Evolutionary conservation across 2,797 vertebrate species (phyloP).

Genomic region (Furcifer pardalis): DNA sequence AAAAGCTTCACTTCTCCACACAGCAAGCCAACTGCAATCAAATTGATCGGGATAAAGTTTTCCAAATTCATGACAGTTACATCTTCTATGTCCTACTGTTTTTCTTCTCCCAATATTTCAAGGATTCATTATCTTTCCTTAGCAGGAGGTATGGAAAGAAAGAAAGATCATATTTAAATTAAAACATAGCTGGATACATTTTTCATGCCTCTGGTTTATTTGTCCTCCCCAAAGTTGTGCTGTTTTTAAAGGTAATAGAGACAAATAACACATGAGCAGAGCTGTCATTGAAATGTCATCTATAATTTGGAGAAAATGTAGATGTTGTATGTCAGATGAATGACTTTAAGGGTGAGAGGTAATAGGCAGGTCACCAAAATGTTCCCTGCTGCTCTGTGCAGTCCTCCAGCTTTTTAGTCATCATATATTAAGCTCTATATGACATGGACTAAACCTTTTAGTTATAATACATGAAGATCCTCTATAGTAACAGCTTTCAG

Average conservation of each 20-base stretch:
- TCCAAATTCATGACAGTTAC: too few relatives aligned
- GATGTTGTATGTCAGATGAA: neutral
- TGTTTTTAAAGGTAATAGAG: neutral
- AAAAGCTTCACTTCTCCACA: too few relatives aligned
- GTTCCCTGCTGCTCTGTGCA: too few relatives aligned
- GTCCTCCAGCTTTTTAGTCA: too few relatives aligned
- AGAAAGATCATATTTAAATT: neutral
- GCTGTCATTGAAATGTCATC: neutral
- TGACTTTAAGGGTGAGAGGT: neutral
- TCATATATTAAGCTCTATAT: neutral
- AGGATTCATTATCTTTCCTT: neutral
- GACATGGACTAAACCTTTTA: neutral
- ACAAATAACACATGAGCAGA: neutral
- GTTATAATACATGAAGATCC: too few relatives aligned
- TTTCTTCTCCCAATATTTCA: too few relatives aligned
- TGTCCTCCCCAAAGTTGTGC: neutral
- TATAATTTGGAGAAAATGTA: neutral
- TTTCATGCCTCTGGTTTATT: neutral
- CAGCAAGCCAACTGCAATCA: too few relatives aligned
- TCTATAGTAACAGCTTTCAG: too few relatives aligned
- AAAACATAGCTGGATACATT: neutral
- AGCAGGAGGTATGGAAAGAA: neutral
- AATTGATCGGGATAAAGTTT: too few relatives aligned
- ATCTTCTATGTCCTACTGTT: too few relatives aligned
- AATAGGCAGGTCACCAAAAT: too few relatives aligned